Evolutionary conservation across 2,888 invertebrate species (phyloP), one percentile per base, ranked within the genome.

Genomic region (Anorthoa munda): DNA sequence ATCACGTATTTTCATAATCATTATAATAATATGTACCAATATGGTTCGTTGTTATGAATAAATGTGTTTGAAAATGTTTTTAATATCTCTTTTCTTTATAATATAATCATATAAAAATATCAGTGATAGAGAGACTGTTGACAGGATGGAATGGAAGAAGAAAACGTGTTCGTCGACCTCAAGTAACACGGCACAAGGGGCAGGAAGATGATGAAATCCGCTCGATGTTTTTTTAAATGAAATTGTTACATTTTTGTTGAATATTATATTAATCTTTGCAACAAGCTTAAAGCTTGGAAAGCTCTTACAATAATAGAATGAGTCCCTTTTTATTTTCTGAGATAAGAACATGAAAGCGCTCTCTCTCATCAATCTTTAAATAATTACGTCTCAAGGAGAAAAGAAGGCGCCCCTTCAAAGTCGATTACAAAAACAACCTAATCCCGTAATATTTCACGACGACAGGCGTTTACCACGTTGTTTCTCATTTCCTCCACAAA

Each of bases 391-490:
- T 21, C 65, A 39, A 66, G 60, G 46, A 67, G 26, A 50, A 65
- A 67, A 50, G 31, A 26, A 15, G 4, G 17, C 45, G 55, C 3
- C 60, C 50, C 45, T 39, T 48, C 26, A 53, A 80, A 66, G 67
- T 55, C 58, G 46, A 63, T 81, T 84, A 81, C 76, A 82, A 66
- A 80, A 83, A 61, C n/a, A 11, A 31, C 48, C 23, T 69, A 70
- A 66, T 75, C 58, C 58, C 46, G 56, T 68, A 75, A 83, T 80
- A 70, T 67, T 81, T 67, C 67, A 65, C 51, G 46, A 71, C 61
- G 67, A 51, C 77, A 51, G 66, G n/a, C 70, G 26, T 50, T 68
- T 71, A 75, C 51, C 76, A 21, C 59, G 66, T 51, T 72, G 72
- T 84, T 50, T 72, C 61, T 70, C 53, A 65, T 75, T 81, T 71